A percentile compares a stretch with the other conserved stretches of the same genome.
These are phyloP conservation scores for Dryomyza anilis DNA, from an alignment of 2,888 invertebrate species.

Conservation along the genomic window DNA sequence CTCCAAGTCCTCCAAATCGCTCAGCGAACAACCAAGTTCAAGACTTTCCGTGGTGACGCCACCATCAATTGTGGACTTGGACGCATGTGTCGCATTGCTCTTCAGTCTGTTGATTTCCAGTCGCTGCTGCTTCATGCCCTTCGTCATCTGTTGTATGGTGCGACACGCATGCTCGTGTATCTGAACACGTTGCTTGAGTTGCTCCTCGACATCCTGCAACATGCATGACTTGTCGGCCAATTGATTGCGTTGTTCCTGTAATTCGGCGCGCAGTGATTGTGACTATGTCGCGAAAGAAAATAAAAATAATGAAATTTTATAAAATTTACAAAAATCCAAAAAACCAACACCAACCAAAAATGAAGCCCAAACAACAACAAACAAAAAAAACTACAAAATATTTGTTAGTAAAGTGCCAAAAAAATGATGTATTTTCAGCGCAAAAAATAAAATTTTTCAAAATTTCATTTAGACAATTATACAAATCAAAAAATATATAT, in stretches of 20 bases:
- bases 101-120: constrained; percentile 51
- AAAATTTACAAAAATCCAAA: neutral
- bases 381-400: neutral
- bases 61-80: neutral
- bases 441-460: constrained; percentile 7
- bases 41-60: constrained; percentile 34
- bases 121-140: constrained; percentile 50
- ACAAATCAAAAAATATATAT: neutral
- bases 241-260: constrained; percentile 46
- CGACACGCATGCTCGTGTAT: constrained; percentile 55
- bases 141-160: constrained; percentile 55
- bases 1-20: constrained; percentile 49
- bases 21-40: constrained; percentile 44
- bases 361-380: neutral
- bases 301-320: neutral
- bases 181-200: constrained; percentile 48
- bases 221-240: constrained; percentile 55
- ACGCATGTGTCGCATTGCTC: too few species aligned
- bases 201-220: constrained; percentile 52
- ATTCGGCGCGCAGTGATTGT: constrained; percentile 44
- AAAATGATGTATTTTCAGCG: neutral
- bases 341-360: neutral
- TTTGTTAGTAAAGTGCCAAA: neutral
- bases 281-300: too few species aligned
- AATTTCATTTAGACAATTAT: constrained; percentile 2